Base-by-base conservation (phyloP, 2,888 invertebrate species). In the Apantesis nais region DNA sequence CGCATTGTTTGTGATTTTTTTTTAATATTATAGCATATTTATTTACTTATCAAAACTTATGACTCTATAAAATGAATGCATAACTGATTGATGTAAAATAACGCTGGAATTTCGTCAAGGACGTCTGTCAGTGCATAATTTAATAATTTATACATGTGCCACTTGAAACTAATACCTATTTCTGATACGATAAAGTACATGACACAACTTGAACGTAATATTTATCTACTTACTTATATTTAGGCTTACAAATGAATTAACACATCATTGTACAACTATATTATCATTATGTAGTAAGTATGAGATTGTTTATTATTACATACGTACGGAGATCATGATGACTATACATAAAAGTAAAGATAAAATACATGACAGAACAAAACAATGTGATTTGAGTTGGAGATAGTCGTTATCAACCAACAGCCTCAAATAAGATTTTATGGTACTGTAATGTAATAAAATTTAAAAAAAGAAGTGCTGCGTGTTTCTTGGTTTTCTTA, bases 331-430 rank as follows among this genome's bases (percentile, higher is more conserved):
- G 22, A 52, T 52, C 48, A 52, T 52, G 22, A 52, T 52, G 48
- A 52, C 48, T 22, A 52, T n/a, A n/a, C 48, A 52, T 52, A 52
- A 22, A 34, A 52, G n/a, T n/a, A 52, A 52, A 52, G 48, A 52
- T 52, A n/a, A 52, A n/a, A n/a, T n/a, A 8, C 0, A 52, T n/a
- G n/a, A 44, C 44, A 52, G 48, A 34, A 2, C 22, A n/a, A 52
- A 52, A 52, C n/a, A 52, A n/a, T 52, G 48, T 52, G n/a, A 52
- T 52, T 52, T 11, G 48, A 52, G n/a, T 52, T 52, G 48, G n/a
- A 52, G 48, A 52, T 52, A 52, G 22, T n/a, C 22, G n/a, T 52
- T 52, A n/a, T 52, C 48, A 52, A 52, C 22, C 16, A 44, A 34
- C 34, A 52, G 48, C 11, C 48, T n/a, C 11, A n/a, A n/a, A 11